Conservation (phyloP, 2,888 invertebrate genomes). For the Thumatha senex region DNA sequence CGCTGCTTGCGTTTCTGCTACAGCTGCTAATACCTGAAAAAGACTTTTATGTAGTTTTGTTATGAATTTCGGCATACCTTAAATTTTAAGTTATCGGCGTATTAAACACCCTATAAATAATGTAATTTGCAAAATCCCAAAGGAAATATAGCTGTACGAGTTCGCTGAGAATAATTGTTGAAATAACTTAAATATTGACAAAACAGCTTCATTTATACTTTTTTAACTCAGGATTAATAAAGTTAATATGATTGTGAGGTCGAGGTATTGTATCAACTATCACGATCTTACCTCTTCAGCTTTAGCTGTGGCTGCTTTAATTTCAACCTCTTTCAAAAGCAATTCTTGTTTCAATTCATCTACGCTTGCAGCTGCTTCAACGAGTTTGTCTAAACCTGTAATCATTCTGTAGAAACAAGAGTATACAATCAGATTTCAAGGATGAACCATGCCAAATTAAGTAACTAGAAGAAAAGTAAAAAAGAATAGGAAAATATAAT, state of each 20-base stretch:
- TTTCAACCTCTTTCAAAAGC: constrained; percentile 90
- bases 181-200: no score
- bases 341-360: constrained; percentile 91
- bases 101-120: no score
- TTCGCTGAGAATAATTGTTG: no score
- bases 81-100: neutral
- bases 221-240: no score
- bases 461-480: no score
- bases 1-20: constrained; percentile 90
- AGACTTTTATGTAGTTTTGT: neutral
- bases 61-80: neutral
- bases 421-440: neutral
- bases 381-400: constrained; percentile 91
- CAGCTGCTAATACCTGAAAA: constrained; percentile 86
- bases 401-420: constrained; percentile 85
- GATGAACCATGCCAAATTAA: no score
- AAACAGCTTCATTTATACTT: no score
- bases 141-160: no score
- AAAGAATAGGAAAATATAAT: no score
- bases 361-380: constrained; percentile 93
- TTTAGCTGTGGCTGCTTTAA: constrained; percentile 90
- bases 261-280: no score
- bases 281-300: constrained; percentile 85
- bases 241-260: no score
- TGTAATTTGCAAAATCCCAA: no score